Base-by-base conservation (phyloP, 2,888 invertebrate species). In the Protodeltote pygarga region DNA sequence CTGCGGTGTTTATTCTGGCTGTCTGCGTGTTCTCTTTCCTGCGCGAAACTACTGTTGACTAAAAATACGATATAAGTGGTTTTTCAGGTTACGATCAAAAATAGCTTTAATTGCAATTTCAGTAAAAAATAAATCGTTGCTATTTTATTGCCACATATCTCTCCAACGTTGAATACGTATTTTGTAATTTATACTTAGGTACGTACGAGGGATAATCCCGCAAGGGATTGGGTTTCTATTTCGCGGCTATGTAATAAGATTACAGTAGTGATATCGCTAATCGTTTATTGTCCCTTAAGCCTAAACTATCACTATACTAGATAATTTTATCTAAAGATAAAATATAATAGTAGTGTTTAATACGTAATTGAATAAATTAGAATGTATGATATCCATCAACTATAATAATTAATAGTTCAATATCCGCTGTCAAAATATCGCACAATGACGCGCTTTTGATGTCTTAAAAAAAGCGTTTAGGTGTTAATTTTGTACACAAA, bases 291-390 rank as follows among this genome's bases (percentile, higher is more conserved):
- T 39, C 58, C 27, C 20, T 31, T 41, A 37, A 35, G 23, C 27
- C 39, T 28, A 37, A 57, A 50, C 35, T 62, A 62, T 46, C 38
- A 39, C 19, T 32, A 28, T 41, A 33, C 17, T 25, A 24, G 34
- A 25, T 40, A 17, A 25, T 31, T 24, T 63, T 57, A 57, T 60
- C 59, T 50, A 14, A 21, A 23, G 37, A 61, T 58, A 51, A 41
- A 34, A 45, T 44, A 28, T 37, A 58, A 37, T 40, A 28, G 21
- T 17, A 10, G n/a, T n/a, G n/a, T n/a, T n/a, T 41, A 41, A 41
- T 11, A 25, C 20, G 17, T 57, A 42, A 63, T 51, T 51, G 20
- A 8, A 40, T 58, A 17, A 9, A 20, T 20, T 9, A 16, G 35
- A 33, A 50, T 21, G 14, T 16, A 21, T n/a, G 9, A 5, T 6